phyloP scores from a whole-genome alignment of 2,113 vertebrate species.

The Pongo abelii region DNA sequence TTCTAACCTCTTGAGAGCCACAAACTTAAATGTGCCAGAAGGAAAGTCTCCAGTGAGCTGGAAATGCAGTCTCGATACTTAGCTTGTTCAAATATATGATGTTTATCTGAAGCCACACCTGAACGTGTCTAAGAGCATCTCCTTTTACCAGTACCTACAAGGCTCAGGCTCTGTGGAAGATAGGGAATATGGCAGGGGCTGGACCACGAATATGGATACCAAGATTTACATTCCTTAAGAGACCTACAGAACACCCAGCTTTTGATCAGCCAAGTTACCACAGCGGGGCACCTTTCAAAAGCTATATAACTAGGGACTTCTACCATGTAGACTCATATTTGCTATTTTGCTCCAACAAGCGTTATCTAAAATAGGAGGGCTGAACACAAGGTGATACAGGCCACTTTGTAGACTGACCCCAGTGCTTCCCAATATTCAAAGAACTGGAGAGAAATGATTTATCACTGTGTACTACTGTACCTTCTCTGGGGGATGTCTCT shows the following conservation, averaged over 20 bases:
- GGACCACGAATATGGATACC: constrained; percentile 35
- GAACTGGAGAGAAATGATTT: neutral
- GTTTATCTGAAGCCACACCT: neutral
- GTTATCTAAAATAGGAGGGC: neutral
- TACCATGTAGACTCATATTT: neutral
- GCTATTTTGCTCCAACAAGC: neutral
- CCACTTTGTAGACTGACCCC: neutral
- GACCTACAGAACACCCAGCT: neutral
- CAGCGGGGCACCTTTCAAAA: neutral
- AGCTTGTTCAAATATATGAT: constrained; percentile 13
- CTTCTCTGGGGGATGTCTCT: neutral
- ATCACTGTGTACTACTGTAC: neutral
- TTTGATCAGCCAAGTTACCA: neutral
- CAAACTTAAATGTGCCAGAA: constrained; percentile 30
- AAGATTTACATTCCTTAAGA: neutral
- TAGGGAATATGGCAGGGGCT: neutral
- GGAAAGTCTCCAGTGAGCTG: neutral
- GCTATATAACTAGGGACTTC: neutral
- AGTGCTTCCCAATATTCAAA: neutral
- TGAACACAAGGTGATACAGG: neutral
- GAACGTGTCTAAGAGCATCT: neutral
- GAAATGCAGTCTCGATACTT: neutral
- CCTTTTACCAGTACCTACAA: neutral
- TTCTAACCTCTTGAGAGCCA: neutral
- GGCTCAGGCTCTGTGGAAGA: neutral